Conservation (phyloP, 2,797 vertebrate species). For the Platalea minor region DNA sequence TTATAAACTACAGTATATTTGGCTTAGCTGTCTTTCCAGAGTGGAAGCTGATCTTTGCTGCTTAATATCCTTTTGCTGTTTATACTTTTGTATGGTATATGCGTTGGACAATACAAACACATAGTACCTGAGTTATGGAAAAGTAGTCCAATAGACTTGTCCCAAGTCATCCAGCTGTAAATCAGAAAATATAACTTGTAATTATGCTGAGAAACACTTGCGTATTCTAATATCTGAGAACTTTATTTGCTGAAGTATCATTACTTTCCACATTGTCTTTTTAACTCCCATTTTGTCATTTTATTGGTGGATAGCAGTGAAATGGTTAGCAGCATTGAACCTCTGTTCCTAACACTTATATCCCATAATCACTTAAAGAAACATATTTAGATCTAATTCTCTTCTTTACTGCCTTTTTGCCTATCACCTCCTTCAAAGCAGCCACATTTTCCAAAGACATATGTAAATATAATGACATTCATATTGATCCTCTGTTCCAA, state of each 20-base stretch:
- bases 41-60: background rate
- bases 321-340: background rate
- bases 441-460: background rate
- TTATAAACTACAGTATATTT: background rate
- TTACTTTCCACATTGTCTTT: background rate
- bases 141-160: background rate
- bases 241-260: background rate
- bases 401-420: background rate
- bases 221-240: background rate
- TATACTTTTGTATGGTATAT: background rate
- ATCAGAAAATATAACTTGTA: background rate
- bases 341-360: background rate
- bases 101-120: background rate
- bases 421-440: background rate
- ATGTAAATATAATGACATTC: background rate
- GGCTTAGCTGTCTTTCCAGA: background rate
- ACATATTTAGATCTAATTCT: background rate
- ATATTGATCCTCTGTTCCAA: background rate
- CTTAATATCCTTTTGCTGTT: background rate
- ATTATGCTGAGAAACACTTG: background rate
- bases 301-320: background rate
- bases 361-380: background rate
- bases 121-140: background rate
- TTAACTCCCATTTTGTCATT: background rate
- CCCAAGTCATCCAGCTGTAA: background rate